phyloP scores from a whole-genome alignment of 2,797 vertebrate species.

The Catharus ustulatus region DNA sequence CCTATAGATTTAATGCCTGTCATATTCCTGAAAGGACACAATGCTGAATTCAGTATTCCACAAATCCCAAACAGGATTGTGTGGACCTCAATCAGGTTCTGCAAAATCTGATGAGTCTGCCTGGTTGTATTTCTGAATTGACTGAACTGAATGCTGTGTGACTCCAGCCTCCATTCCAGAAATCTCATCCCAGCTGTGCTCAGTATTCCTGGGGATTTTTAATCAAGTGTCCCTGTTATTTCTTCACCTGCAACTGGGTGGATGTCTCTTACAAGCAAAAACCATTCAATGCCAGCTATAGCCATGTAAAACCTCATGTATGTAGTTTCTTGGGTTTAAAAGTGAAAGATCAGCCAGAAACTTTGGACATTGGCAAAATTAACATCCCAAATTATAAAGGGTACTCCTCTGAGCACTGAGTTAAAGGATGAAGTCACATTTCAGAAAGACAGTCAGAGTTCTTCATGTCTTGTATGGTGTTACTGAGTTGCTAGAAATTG shows the following conservation, averaged over 20 bases:
- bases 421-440: not conserved
- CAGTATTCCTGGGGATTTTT: not conserved
- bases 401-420: not conserved
- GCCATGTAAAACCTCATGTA: accelerated
- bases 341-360: not conserved
- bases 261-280: not conserved
- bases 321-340: not conserved
- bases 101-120: not conserved
- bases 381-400: not conserved
- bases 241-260: not conserved
- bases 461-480: not conserved
- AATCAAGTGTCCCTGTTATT: not conserved
- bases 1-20: not conserved
- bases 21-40: accelerated
- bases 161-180: not conserved
- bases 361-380: not conserved
- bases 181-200: not conserved
- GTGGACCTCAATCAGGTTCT: not conserved
- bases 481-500: not conserved
- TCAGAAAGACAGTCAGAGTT: not conserved
- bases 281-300: accelerated
- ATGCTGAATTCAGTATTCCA: not conserved
- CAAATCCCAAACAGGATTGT: not conserved
- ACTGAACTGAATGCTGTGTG: not conserved
- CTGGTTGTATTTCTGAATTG: not conserved